These are phyloP conservation scores for Atta texana DNA, from an alignment of 1,140 invertebrate genomes.

Conservation along the genomic window DNA sequence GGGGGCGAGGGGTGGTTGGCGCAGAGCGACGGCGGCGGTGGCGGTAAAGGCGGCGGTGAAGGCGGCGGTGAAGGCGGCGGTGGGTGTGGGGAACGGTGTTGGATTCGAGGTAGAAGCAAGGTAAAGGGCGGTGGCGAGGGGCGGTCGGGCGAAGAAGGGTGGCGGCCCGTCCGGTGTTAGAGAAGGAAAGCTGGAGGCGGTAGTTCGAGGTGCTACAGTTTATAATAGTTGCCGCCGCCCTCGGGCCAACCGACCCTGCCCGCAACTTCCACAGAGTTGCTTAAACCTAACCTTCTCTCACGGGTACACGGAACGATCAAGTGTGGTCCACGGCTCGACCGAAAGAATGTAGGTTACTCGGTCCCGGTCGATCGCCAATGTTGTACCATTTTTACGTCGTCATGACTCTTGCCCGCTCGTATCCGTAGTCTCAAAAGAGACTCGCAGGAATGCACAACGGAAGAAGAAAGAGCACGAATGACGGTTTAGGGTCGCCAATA, in stretches of 20 bases:
- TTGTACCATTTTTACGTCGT: constrained; percentile 29
- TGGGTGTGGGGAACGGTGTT: constrained; percentile 66
- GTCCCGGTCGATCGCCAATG: not conserved
- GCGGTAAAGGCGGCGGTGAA: constrained; percentile 27
- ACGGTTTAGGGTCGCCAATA: constrained; percentile 67
- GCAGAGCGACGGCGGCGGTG: constrained; percentile 50
- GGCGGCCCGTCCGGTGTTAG: constrained; percentile 70
- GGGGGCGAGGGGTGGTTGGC: constrained; percentile 56
- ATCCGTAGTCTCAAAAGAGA: not conserved
- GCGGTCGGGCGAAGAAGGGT: constrained; percentile 73
- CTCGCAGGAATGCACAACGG: not conserved
- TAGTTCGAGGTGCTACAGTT: constrained; percentile 87
- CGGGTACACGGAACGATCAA: constrained; percentile 74
- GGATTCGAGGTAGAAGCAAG: constrained; percentile 67
- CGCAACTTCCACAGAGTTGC: constrained; percentile 86
- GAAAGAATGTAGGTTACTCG: constrained; percentile 68
- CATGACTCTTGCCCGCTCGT: too few relatives aligned
- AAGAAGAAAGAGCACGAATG: not conserved
- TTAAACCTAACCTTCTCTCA: constrained; percentile 85
- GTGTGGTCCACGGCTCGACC: constrained; percentile 70
- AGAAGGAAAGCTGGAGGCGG: constrained; percentile 82
- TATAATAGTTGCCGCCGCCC: constrained; percentile 86
- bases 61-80: constrained; percentile 12
- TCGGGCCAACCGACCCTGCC: constrained; percentile 83
- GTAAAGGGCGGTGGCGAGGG: constrained; percentile 67